These are phyloP conservation scores for Hyles vespertilio DNA, from an alignment of 1,140 invertebrate genomes.

Conservation along the genomic window DNA sequence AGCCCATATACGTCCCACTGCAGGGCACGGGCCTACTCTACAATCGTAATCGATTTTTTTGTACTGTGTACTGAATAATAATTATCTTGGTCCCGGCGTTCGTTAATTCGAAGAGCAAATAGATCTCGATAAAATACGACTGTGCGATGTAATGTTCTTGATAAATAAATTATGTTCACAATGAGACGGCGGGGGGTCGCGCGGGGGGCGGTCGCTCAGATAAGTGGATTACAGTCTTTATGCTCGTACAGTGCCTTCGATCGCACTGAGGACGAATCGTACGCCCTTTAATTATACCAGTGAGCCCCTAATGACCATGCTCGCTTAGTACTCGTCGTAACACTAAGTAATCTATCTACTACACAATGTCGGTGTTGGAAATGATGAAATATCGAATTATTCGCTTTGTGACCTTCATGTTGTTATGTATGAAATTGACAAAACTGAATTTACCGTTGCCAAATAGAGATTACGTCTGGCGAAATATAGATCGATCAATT, in stretches of 20 bases:
- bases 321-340: neutral
- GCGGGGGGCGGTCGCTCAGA: conserved; percentile 2
- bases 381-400: too few relatives aligned
- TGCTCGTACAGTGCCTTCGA: conserved; percentile 7
- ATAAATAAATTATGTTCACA: conserved; percentile 33
- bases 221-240: conserved; percentile 24
- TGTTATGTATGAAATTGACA: too few relatives aligned
- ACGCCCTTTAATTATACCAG: conserved; percentile 1
- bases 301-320: neutral
- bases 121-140: neutral
- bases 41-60: too few relatives aligned
- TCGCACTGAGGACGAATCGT: neutral
- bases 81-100: too few relatives aligned
- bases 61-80: too few relatives aligned
- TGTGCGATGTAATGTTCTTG: conserved; percentile 12
- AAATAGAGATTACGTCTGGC: too few relatives aligned
- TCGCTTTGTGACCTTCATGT: too few relatives aligned
- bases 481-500: too few relatives aligned
- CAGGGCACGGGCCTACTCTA: too few relatives aligned
- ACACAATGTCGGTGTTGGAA: too few relatives aligned
- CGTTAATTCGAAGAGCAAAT: conserved; percentile 1
- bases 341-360: neutral
- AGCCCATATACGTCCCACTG: too few relatives aligned
- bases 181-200: conserved; percentile 5
- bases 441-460: too few relatives aligned